Evolutionary conservation across 2,888 invertebrate genomes (phyloP).

Genomic region (Macrophya annulata): DNA sequence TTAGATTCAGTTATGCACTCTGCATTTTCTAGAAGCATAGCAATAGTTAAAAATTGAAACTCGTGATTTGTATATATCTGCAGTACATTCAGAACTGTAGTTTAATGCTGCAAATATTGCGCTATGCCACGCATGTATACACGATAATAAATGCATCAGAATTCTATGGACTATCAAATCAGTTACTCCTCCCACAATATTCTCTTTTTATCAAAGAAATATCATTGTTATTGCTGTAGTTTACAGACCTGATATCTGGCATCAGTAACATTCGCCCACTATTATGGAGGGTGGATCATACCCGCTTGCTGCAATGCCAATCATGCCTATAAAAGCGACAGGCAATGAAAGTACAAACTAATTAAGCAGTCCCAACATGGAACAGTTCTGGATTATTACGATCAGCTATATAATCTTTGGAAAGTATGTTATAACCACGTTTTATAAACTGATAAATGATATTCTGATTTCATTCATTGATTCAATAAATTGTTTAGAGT

Average conservation of each 20-base stretch:
- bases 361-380: constrained; percentile 16
- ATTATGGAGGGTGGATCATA: neutral
- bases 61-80: neutral
- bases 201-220: neutral
- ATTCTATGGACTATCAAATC: neutral
- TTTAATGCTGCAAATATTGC: neutral
- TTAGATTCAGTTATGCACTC: no score
- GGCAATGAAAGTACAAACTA: neutral
- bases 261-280: neutral
- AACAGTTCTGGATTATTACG: neutral
- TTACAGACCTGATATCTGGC: neutral
- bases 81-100: neutral
- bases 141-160: neutral
- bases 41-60: no score
- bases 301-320: neutral
- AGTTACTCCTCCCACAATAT: neutral
- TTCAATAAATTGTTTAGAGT: neutral
- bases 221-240: neutral
- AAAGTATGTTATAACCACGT: neutral
- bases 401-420: neutral
- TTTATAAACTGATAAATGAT: neutral
- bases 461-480: no score
- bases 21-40: no score
- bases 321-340: neutral
- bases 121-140: neutral